Conservation (phyloP, 2,888 invertebrate species). For the Acrobasis suavella region DNA sequence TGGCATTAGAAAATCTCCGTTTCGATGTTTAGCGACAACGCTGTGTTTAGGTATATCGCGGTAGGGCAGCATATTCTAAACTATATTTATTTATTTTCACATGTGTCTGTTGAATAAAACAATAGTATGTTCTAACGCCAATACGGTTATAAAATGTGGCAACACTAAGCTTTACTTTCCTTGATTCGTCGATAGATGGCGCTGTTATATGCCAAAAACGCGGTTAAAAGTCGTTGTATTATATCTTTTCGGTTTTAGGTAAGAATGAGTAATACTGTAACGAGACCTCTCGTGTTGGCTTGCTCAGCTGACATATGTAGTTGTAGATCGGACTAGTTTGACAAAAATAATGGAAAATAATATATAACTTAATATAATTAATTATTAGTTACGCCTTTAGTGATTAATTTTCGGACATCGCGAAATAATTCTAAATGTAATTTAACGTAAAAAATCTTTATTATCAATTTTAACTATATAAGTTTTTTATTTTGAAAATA, state of each 20-base stretch:
- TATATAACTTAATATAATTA: slow-evolving; percentile 16
- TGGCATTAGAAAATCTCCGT: no score
- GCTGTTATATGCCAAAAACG: slow-evolving; percentile 30
- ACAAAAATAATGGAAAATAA: slow-evolving; percentile 14
- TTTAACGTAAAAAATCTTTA: background rate
- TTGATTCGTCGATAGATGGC: slow-evolving; percentile 13
- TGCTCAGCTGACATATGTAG: background rate
- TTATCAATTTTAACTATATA: background rate
- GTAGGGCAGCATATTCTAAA: no score
- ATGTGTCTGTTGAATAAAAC: no score
- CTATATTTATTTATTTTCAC: no score
- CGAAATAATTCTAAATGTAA: slow-evolving; percentile 7
- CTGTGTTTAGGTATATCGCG: no score
- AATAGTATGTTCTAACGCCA: no score
- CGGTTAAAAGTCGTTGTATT: slow-evolving; percentile 29
- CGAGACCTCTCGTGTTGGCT: background rate
- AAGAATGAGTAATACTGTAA: background rate
- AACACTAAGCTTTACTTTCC: slow-evolving; percentile 10
- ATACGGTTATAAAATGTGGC: background rate
- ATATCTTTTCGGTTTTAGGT: slow-evolving; percentile 1
- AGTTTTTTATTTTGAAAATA: no score
- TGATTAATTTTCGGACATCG: background rate
- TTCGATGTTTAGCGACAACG: no score
- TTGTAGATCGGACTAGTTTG: background rate
- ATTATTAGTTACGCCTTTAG: slow-evolving; percentile 5